Conservation (phyloP, 2,797 vertebrate species). For the Halcyon smyrnensis region DNA sequence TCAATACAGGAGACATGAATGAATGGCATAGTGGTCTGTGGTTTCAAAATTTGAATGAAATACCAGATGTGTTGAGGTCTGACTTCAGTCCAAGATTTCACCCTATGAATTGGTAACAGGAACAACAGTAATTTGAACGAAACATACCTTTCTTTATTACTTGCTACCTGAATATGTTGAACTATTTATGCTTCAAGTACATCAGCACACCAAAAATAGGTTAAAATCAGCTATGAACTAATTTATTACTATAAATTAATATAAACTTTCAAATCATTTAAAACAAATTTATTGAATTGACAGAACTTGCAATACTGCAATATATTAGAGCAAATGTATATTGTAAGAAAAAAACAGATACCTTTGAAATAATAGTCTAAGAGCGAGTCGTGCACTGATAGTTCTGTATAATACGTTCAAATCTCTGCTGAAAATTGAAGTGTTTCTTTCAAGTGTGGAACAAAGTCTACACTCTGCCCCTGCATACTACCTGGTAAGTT, state of each 20-base stretch:
- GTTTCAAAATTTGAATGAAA: background rate
- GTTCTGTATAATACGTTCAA: background rate
- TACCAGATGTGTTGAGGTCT: background rate
- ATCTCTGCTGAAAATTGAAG: background rate
- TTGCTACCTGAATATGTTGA: background rate
- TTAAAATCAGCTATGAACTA: background rate
- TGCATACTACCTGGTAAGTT: background rate
- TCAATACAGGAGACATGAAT: background rate
- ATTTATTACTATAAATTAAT: background rate
- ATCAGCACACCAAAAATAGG: background rate
- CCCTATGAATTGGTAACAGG: background rate
- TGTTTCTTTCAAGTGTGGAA: background rate
- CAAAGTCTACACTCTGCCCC: background rate
- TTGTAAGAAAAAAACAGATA: background rate
- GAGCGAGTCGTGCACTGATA: background rate
- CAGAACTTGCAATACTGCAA: background rate
- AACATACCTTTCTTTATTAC: background rate
- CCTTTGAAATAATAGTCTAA: background rate
- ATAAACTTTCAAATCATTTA: background rate
- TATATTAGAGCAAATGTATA: background rate
- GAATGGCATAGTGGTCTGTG: background rate
- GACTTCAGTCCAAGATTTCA: background rate
- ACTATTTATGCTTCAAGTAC: background rate
- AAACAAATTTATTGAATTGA: background rate
- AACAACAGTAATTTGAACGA: background rate